Evolutionary conservation across 2,797 vertebrate genomes (phyloP).

Genomic region (Myripristis murdjan): DNA sequence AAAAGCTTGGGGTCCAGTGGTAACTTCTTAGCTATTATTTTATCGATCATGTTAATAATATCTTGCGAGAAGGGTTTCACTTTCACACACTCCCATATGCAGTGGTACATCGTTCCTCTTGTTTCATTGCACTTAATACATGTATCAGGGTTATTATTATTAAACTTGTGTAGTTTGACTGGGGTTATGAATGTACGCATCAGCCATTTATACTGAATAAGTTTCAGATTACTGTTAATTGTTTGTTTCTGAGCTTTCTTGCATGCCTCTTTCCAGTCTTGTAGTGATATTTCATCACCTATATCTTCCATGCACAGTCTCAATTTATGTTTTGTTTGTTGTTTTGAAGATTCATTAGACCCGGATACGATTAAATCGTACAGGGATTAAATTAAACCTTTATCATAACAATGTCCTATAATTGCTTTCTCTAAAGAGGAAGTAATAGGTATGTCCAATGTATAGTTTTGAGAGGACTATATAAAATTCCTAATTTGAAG

Average conservation of each 20-base stretch:
- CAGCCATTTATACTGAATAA: background rate
- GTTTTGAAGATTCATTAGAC: conserved; percentile 9
- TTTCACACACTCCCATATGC: conserved; percentile 1
- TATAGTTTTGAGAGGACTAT: conserved; percentile 22
- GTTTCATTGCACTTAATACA: conserved; percentile 6
- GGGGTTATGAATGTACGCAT: conserved; percentile 15
- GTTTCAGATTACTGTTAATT: background rate
- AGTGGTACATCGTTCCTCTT: background rate
- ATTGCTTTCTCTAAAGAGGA: conserved; percentile 5
- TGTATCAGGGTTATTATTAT: too few relatives aligned
- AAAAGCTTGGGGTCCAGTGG: conserved; percentile 1
- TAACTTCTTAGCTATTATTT: conserved; percentile 3
- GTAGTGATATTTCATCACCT: background rate
- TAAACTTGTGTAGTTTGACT: conserved; percentile 13
- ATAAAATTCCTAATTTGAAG: conserved; percentile 15
- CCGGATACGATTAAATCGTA: conserved; percentile 4
- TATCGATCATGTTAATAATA: background rate
- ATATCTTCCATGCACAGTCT: conserved; percentile 6
- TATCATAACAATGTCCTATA: background rate
- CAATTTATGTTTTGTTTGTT: background rate
- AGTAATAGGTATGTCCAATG: background rate
- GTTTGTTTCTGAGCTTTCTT: conserved; percentile 2
- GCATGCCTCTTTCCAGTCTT: conserved; percentile 4
- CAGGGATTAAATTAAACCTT: conserved; percentile 11
- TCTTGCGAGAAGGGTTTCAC: conserved; percentile 13